These are phyloP conservation scores for Cheilinus undulatus DNA, from an alignment of 2,113 vertebrate species.

Conservation along the genomic window DNA sequence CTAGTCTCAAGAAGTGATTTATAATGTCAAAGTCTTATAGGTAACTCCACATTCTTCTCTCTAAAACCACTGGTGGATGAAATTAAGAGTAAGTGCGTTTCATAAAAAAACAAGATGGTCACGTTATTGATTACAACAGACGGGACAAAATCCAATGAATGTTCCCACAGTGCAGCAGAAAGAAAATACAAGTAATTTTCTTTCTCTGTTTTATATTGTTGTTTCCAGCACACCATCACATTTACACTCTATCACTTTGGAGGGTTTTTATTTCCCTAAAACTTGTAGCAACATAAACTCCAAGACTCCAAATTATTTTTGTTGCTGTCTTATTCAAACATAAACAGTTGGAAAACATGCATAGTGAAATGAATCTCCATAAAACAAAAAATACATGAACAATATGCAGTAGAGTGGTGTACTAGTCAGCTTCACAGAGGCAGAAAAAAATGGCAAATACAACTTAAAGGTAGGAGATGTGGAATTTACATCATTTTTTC, in stretches of 20 bases:
- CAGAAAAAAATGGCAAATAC: slow-evolving; percentile 10
- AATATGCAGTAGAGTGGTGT: neutral
- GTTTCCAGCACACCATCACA: slow-evolving; percentile 87
- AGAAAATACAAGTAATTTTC: slow-evolving; percentile 99
- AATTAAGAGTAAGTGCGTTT: slow-evolving; percentile 99
- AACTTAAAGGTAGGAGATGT: neutral
- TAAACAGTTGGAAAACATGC: slow-evolving; percentile 64
- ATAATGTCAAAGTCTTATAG: slow-evolving; percentile 98
- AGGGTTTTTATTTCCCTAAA: slow-evolving; percentile 92
- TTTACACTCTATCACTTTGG: slow-evolving; percentile 91
- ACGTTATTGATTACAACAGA: slow-evolving; percentile 99
- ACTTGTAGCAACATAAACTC: slow-evolving; percentile 90
- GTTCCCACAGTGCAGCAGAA: slow-evolving; percentile 95
- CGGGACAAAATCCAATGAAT: slow-evolving; percentile 97
- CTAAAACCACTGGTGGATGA: slow-evolving; percentile 99
- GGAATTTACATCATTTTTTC: slow-evolving; percentile 10
- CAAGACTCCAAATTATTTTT: slow-evolving; percentile 81
- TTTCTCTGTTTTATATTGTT: slow-evolving; percentile 90
- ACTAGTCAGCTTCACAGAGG: slow-evolving; percentile 11
- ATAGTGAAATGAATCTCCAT: slow-evolving; percentile 58
- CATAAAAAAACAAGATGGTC: slow-evolving; percentile 99
- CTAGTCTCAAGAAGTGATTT: slow-evolving; percentile 98
- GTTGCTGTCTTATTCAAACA: slow-evolving; percentile 72
- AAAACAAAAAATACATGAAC: slow-evolving; percentile 59
- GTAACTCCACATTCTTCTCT: slow-evolving; percentile 99